Base-by-base conservation (phyloP, 2,113 vertebrate genomes). In the Echinops telfairi region DNA sequence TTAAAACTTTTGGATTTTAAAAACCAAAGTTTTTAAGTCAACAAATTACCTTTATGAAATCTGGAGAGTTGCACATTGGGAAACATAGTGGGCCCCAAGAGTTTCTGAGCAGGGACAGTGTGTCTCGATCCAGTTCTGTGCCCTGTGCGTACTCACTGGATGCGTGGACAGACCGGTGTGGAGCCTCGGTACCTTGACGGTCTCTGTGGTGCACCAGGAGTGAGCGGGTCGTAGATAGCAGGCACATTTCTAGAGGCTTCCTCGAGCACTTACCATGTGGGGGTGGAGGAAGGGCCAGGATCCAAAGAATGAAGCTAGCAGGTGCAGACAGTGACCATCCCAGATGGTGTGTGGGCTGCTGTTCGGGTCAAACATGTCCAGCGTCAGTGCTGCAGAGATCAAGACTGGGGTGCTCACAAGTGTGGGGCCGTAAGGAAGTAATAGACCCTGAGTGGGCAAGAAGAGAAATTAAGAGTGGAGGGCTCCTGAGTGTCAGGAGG, bases 251-350 rank as follows among this genome's bases (percentile, higher is more conserved):
- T 33, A 29, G 77, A 38, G 20, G 64, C 58, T 43, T 78, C 31
- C 25, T 20, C 12, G 38, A 40, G 58, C 31, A 38, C 15, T n/a
- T 79, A 25, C 36, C 38, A 0, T 76, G 11, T 17, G 62, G 38
- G 36, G 17, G 73, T 14, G 27, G 36, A 83, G 53, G 90, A 78
- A 71, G 40, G 60, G 4, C 47, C 10, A 33, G 33, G 76, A 71
- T 31, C 33, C 33, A 57, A 57, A 66, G 53, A 43, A 53, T 71
- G 36, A 43, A n/a, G 38, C 23, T 15, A 58, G 14, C 23, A 3
- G 19, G 6, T 25, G 3, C 62, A 4, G 43, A n/a, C 1, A 0
- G 0, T 2, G 11, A 53, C 20, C 17, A 12, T 40, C 15, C 53
- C 73, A 76, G 86, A 6, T 29, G 29, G 15, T 70, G 4, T 6